Conservation (phyloP, 2,113 vertebrate species). For the Seriola quinqueradiata region DNA sequence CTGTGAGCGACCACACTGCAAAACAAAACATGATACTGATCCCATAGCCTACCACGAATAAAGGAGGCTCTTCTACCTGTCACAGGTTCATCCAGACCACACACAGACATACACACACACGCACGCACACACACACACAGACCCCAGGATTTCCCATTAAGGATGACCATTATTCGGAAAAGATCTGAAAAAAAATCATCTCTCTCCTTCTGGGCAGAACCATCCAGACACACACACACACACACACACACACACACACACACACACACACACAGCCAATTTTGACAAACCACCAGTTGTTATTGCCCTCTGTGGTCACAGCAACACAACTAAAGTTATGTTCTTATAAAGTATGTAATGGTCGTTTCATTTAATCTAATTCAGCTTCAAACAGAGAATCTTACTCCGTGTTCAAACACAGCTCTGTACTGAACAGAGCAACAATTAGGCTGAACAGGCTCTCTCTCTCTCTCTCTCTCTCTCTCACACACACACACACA, state of each 20-base stretch:
- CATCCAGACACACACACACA: slow-evolving; percentile 4
- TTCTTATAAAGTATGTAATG: background rate
- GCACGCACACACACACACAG: background rate
- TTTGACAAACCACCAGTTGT: background rate
- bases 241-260: background rate
- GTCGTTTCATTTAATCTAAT: background rate
- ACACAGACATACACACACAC: no score
- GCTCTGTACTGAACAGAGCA: no score
- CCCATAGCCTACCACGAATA: no score
- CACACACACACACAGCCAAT: no score
- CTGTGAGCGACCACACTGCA: no score
- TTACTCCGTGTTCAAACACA: no score
- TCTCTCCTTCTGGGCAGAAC: background rate
- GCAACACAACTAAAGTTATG: background rate
- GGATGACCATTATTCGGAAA: slow-evolving; percentile 12
- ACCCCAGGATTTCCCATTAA: background rate
- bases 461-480: no score
- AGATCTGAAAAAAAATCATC: background rate
- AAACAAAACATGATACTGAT: no score
- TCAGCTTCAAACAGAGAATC: no score
- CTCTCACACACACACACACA: no score
- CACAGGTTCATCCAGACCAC: no score
- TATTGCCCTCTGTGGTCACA: background rate
- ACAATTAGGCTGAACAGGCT: background rate
- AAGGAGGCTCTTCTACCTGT: no score